Conservation (phyloP, 2,113 vertebrate species). For the Rhynchomys soricoides region DNA sequence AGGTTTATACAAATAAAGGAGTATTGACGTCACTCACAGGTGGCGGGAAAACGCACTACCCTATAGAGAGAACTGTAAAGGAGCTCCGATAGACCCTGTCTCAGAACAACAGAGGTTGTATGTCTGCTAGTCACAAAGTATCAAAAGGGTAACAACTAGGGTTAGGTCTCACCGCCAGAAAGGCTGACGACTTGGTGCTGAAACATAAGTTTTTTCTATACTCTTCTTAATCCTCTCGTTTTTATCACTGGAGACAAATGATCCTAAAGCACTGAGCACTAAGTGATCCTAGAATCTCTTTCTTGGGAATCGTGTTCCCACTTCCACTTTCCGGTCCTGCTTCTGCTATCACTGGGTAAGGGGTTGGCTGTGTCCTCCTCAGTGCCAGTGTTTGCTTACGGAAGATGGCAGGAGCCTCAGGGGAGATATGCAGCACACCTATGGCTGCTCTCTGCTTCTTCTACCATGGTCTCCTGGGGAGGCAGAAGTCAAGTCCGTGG, state of each 20-base stretch:
- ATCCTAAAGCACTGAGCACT: not conserved
- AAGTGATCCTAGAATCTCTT: slow-evolving; percentile 3
- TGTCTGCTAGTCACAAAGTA: not conserved
- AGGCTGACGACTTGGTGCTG: not conserved
- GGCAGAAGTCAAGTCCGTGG: not conserved
- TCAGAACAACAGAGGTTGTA: not conserved
- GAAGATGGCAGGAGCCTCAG: not conserved
- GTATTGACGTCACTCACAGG: not conserved
- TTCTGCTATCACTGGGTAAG: not conserved
- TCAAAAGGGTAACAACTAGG: not conserved
- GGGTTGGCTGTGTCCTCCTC: not conserved
- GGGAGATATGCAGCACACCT: not conserved
- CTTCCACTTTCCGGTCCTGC: not conserved
- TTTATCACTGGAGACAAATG: not conserved
- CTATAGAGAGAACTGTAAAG: not conserved
- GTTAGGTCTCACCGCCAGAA: not conserved
- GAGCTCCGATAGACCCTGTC: not conserved
- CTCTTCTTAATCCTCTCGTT: not conserved
- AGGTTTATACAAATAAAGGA: not conserved
- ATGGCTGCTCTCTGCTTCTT: not conserved
- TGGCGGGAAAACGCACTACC: not conserved
- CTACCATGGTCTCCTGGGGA: not conserved
- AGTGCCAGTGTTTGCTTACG: not conserved
- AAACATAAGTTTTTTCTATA: not conserved
- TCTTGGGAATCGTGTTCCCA: not conserved